Percentiles rank a stretch among this genome's conserved stretches.
Conservation (phyloP, 1,140 invertebrate species). For the Stenopsyche tienmushanensis region DNA sequence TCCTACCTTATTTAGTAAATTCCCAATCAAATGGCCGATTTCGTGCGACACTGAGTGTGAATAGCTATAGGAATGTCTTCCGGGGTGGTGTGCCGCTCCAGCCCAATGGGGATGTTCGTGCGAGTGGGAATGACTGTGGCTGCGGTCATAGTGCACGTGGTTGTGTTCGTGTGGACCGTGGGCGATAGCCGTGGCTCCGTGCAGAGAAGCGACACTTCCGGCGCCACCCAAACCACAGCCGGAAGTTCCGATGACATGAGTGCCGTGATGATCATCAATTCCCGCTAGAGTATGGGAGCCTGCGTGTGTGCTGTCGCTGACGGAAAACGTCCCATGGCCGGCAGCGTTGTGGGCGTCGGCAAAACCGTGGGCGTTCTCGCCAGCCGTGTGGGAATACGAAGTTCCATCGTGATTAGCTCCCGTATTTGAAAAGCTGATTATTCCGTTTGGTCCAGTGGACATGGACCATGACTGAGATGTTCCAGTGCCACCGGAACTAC, state of each 20-base stretch:
- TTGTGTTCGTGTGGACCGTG: no score
- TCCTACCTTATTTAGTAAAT: no score
- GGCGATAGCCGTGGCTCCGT: not conserved
- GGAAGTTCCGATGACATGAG: not conserved
- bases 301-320: not conserved
- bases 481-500: not conserved
- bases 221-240: not conserved
- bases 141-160: no score
- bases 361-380: not conserved
- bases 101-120: no score
- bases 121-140: no score
- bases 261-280: not conserved
- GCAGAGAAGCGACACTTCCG: not conserved
- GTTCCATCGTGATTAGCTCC: not conserved
- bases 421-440: not conserved
- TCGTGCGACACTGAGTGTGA: no score
- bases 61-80: no score
- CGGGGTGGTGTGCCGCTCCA: no score
- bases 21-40: no score
- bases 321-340: not conserved
- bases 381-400: not conserved
- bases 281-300: not conserved
- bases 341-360: not conserved
- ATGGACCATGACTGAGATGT: not conserved
- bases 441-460: not conserved